A percentile compares a stretch with the other conserved stretches of the same genome.
These are phyloP conservation scores for Glaucomys volans DNA, from an alignment of 2,113 vertebrate genomes.

Conservation along the genomic window DNA sequence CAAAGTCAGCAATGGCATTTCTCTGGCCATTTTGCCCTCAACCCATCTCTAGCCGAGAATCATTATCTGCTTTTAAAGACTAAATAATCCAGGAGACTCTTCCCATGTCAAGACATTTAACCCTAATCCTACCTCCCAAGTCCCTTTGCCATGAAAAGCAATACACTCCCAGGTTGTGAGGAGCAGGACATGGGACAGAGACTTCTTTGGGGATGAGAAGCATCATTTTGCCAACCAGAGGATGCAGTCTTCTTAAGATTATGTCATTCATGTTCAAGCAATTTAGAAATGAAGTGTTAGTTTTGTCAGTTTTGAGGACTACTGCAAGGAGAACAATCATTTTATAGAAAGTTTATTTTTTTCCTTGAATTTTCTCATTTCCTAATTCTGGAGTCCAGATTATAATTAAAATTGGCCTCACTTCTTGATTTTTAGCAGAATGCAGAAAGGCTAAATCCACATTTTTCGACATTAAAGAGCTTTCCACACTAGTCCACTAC, in stretches of 20 bases:
- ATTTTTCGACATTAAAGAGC: neutral
- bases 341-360: neutral
- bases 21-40: neutral
- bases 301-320: neutral
- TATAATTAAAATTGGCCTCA: neutral
- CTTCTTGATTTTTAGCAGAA: neutral
- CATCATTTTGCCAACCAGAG: neutral
- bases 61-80: neutral
- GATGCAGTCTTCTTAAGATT: neutral
- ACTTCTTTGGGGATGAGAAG: neutral
- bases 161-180: neutral
- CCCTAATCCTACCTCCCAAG: neutral
- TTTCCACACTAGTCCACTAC: neutral
- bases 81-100: neutral
- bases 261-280: neutral
- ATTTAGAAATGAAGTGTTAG: neutral
- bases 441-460: neutral
- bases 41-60: neutral
- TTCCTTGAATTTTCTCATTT: neutral
- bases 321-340: neutral
- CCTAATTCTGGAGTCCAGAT: neutral
- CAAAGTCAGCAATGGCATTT: neutral
- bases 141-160: neutral
- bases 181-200: neutral
- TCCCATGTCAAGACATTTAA: neutral